Evolutionary conservation across 2,888 invertebrate genomes (phyloP), one percentile per base, ranked within the genome.

Genomic region (Rosalia funebris): DNA sequence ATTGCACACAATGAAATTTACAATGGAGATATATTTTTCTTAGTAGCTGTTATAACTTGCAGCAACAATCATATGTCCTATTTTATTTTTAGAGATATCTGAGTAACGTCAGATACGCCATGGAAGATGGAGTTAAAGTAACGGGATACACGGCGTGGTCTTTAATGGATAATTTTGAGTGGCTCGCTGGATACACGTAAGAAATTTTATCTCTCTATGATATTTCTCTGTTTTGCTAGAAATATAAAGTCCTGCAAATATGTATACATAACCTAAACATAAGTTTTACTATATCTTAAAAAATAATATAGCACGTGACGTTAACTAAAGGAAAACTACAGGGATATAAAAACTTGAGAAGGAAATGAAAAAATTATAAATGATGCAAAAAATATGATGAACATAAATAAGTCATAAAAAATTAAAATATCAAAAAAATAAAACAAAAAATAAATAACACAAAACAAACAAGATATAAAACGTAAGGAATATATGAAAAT

Each of bases 151-250:
- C 52, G 3, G 34, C 52, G 1, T 58, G 58, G 58, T 31, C 17
- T 53, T 17, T 47, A 5, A 16, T 47, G 34, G 47, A 47, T 17
- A 47, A 47, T 11, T 47, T 47, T 9, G 47, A 58, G 46, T 58
- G 58, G 58, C 11, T 16, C 1, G 11, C 1, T n/a, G 57, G 57
- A 32, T 58, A 45, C 48, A 67, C 53, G 76, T 78, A 71, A 87
- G 87, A 46, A 20, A 31, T n/a, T n/a, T 7, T 15, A 25, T 9
- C 25, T 34, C 3, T 34, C 34, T n/a, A 7, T 34, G 25, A 25
- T 5, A 25, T 25, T 25, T 7, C 4, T 7, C 7, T 25, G 25
- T 25, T 25, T 25, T 5, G 7, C 25, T 34, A 34, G 34, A 34
- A 5, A 7, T 7, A 5, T 25, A 7, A 5, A 3, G 3, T 25